Base-by-base conservation (phyloP, 2,888 invertebrate species). In the Heliconius aoede region DNA sequence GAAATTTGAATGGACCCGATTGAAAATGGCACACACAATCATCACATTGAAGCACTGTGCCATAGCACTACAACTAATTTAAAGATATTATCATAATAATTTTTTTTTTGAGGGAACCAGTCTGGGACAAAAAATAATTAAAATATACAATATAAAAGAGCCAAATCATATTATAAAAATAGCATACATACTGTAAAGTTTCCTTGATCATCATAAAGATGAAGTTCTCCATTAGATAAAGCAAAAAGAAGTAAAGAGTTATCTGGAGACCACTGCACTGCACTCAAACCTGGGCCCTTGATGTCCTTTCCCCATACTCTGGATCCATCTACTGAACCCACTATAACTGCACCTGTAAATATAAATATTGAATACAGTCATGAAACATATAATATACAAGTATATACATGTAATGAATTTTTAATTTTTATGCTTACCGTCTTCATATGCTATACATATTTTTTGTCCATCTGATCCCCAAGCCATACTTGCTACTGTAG, bases 381-480 rank as follows among this genome's bases (percentile, higher is more conserved):
- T 55, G 55, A 55, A 55, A n/a, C 9, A n/a, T 21, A 55, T n/a
- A n/a, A n/a, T n/a, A 51, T 7, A 21, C 13, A 21, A n/a, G n/a
- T 21, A 51, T 21, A 51, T 15, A 13, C 30, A 30, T 9, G 30
- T 30, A 28, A 13, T 61, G 1, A 18, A n/a, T 11, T 32, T n/a
- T 8, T 64, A 8, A 64, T 64, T 13, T 30, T n/a, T 11, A 32
- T n/a, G 4, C 85, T 88, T 93, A 95, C 98, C 99, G 95, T 99
- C 99, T 90, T 99, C 99, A 94, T 99, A 99, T 3, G 99, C 99
- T 85, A 99, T 99, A 87, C 99, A 99, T 82, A 99, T 99, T 92
- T 98, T 99, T 84, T 97, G 96, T 1, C 99, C 99, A 94, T 99
- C 99, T 36, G 97, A 96, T 84, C 98, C 99, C 99, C 99, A 99